Evolutionary conservation across 2,888 invertebrate genomes (phyloP).

Genomic region (Brachyptera risi): DNA sequence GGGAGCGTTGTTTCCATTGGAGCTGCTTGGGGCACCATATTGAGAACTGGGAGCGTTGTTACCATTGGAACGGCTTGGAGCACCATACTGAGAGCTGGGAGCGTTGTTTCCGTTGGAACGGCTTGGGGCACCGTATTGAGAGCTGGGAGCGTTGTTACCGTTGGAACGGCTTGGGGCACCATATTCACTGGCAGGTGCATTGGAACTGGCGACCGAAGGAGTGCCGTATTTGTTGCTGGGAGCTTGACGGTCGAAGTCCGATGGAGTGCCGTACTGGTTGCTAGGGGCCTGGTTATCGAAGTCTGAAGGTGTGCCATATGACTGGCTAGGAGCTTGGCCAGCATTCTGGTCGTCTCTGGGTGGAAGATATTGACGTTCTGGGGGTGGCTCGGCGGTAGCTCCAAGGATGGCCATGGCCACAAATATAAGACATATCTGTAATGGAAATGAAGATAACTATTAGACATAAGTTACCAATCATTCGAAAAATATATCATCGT

Average conservation of each 20-base stretch:
- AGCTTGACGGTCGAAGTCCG: conserved; percentile 23
- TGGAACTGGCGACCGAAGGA: conserved; percentile 31
- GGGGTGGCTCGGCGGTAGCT: conserved; percentile 24
- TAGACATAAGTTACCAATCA: too few species aligned
- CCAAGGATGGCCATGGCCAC: conserved; percentile 12
- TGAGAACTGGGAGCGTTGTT: conserved; percentile 22
- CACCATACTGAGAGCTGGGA: conserved; percentile 42
- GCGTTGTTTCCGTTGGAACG: neutral
- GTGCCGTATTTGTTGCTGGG: conserved; percentile 29
- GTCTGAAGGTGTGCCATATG: conserved; percentile 39
- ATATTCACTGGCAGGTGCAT: conserved; percentile 36
- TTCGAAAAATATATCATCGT: too few species aligned
- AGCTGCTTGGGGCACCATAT: conserved; percentile 26
- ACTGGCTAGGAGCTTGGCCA: conserved; percentile 36
- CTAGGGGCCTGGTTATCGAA: conserved; percentile 34
- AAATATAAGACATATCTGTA: conserved; percentile 16
- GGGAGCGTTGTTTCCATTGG: neutral
- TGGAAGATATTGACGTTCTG: conserved; percentile 19
- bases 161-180: conserved; percentile 38
- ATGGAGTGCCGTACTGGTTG: conserved; percentile 42
- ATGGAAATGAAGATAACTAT: too few species aligned
- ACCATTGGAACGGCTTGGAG: conserved; percentile 35
- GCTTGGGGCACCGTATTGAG: conserved; percentile 29
- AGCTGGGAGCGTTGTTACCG: conserved; percentile 17
- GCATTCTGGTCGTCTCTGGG: neutral